These are phyloP conservation scores for Plecturocebus donacophilus DNA, from an alignment of 2,113 vertebrate genomes.

Conservation along the genomic window DNA sequence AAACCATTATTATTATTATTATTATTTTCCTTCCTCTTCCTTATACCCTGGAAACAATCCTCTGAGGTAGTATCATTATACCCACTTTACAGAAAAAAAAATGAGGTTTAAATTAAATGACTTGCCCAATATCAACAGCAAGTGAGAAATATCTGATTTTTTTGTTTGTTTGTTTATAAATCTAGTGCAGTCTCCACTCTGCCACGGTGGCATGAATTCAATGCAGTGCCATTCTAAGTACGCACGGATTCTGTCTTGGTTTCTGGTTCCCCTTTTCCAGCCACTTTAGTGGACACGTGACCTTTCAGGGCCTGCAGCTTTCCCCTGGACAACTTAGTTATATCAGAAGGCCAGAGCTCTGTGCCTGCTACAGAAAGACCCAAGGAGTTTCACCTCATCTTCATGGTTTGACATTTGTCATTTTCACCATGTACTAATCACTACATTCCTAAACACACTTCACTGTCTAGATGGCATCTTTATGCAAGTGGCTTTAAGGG, in stretches of 20 bases:
- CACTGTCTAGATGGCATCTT: background rate
- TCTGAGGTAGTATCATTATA: background rate
- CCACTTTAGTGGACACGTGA: background rate
- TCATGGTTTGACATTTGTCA: background rate
- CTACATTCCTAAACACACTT: background rate
- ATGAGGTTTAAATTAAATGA: conserved; percentile 9
- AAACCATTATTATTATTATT: background rate
- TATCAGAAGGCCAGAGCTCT: background rate
- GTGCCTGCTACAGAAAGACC: background rate
- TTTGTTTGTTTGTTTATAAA: background rate
- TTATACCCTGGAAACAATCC: background rate
- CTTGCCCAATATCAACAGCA: background rate
- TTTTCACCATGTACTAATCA: background rate
- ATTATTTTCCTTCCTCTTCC: background rate
- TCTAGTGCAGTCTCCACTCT: background rate
- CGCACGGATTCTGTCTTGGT: background rate
- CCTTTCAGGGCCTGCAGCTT: background rate
- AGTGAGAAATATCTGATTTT: background rate
- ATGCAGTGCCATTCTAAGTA: background rate
- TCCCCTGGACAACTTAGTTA: background rate
- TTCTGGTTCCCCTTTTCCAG: background rate
- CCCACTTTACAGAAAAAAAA: conserved; percentile 7
- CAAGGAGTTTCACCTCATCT: background rate
- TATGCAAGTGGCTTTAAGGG: conserved; percentile 12
- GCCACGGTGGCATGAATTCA: background rate